phyloP scores from a whole-genome alignment of 2,888 invertebrate genomes.

The Pachliopta kotzebuea region DNA sequence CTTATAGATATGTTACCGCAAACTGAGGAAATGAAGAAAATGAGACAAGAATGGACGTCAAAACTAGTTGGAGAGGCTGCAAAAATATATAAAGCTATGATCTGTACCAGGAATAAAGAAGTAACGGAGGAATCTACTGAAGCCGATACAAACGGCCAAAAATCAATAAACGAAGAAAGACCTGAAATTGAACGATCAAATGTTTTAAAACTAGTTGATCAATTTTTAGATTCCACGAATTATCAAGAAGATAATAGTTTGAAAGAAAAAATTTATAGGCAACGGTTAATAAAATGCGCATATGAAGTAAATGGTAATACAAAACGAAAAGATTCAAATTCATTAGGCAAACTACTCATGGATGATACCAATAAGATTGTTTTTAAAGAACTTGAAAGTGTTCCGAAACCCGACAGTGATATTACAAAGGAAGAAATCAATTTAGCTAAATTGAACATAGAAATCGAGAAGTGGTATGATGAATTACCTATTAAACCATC shows the following conservation, averaged over 20 bases:
- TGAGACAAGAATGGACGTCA: constrained; percentile 22
- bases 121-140: constrained; percentile 12
- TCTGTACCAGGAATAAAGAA: constrained; percentile 7
- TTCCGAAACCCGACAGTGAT: constrained; percentile 21
- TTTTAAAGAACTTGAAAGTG: constrained; percentile 8
- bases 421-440: constrained; percentile 23
- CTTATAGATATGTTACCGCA: constrained; percentile 43
- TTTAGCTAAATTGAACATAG: constrained; percentile 41
- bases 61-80: constrained; percentile 21
- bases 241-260: constrained; percentile 22
- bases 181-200: constrained; percentile 20
- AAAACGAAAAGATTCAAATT: constrained; percentile 7
- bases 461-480: constrained; percentile 55
- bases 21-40: constrained; percentile 13
- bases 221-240: constrained; percentile 12
- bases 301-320: constrained; percentile 14
- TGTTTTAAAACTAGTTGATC: constrained; percentile 9
- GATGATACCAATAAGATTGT: constrained; percentile 13
- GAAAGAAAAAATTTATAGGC: constrained; percentile 18
- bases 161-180: constrained; percentile 23
- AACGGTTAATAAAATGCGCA: constrained; percentile 16
- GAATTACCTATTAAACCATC: constrained; percentile 44
- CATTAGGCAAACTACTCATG: constrained; percentile 14
- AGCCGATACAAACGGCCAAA: constrained; percentile 10
- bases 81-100: constrained; percentile 18